Conservation (phyloP, 2,113 vertebrate species). For the Arenaria interpres region DNA sequence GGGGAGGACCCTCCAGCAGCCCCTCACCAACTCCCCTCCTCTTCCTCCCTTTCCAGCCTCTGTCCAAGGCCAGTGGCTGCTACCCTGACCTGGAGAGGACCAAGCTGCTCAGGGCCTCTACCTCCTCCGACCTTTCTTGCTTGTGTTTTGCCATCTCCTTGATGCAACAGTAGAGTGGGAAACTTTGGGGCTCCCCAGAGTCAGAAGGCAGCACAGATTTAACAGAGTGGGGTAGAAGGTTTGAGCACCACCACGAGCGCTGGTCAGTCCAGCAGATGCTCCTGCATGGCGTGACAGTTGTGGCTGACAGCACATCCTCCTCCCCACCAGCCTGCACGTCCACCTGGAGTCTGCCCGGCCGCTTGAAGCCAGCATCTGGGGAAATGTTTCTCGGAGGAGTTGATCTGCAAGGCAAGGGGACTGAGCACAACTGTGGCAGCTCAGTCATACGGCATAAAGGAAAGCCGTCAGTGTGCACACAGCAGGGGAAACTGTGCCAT, state of each 20-base stretch:
- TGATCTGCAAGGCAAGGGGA: not conserved
- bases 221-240: not conserved
- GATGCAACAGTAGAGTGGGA: not conserved
- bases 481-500: conserved; percentile 6
- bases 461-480: not conserved
- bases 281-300: not conserved
- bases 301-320: not conserved
- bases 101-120: not conserved
- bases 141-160: not conserved
- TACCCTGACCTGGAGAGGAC: not conserved
- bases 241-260: not conserved
- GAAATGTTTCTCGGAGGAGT: not conserved
- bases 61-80: not conserved
- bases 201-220: not conserved
- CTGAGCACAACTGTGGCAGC: not conserved
- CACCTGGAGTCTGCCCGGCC: not conserved
- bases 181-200: not conserved
- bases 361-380: not conserved
- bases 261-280: not conserved
- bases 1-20: not conserved
- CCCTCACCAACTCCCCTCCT: not conserved
- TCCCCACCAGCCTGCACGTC: not conserved
- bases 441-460: not conserved
- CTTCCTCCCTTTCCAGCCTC: not conserved
- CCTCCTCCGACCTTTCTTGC: not conserved